Evolutionary conservation across 2,797 vertebrate species (phyloP), one percentile per base, ranked within the genome.

Genomic region (Acanthurus lineatus): DNA sequence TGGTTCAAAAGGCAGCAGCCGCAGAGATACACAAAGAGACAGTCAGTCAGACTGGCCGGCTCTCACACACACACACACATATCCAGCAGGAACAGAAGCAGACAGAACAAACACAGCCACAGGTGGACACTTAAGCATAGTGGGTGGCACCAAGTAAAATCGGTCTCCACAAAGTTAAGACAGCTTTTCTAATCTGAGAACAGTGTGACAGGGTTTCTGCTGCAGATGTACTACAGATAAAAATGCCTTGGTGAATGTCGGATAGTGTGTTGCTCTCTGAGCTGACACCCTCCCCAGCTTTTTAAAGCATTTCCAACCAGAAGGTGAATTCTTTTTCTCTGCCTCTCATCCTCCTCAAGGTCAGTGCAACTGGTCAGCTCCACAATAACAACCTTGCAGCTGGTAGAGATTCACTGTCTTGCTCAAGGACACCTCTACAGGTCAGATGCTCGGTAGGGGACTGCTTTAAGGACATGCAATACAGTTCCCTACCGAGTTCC

Each of bases 41-140:
- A 80, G 76, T 73, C 28, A 63, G 78, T 77, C 76, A 69, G 82
- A 72, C 68, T 40, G 76, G 76, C 76, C 80, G 40, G 75, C 69
- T 84, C 82, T 66, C 32, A 35, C 32, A 35, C 32, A 35, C 32
- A 35, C 32, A 35, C 32, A 35, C 32, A 35, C 32, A 35, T 6
- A 69, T 83, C 58, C 79, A 71, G 69, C 76, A 75, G 60, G 65
- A 87, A 83, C 32, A 40, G 61, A 76, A 79, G 75, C 66, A 81
- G 76, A 81, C 75, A 62, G 63, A 73, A 67, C 71, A 86, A 69
- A 81, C 78, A 76, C 60, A 49, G 64, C 84, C 65, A 83, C 78
- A 86, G 77, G 89, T 89, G 82, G 79, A 82, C 72, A 75, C 79
- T 71, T 61, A 52, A 66, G 73, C 51, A 38, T 38, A 8, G 80